These are phyloP conservation scores for Tenthredo distinguenda DNA, from an alignment of 2,888 invertebrate species.

Conservation along the genomic window DNA sequence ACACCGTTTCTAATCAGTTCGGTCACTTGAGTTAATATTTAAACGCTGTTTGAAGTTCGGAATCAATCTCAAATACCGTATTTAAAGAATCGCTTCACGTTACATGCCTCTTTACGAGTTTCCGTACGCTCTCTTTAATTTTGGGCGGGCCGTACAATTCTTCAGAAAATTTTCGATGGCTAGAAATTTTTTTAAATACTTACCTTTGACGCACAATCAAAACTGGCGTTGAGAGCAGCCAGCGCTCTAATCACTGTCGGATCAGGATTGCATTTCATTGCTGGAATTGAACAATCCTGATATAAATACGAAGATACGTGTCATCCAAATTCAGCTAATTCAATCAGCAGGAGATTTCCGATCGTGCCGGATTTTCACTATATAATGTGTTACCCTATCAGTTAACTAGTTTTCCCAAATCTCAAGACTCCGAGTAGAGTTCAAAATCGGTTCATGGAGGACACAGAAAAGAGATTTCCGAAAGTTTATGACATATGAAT, in stretches of 20 bases:
- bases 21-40: not conserved
- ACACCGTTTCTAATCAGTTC: not conserved
- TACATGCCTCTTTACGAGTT: not conserved
- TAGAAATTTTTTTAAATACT: not conserved
- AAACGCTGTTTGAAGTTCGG: not conserved
- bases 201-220: constrained; percentile 83
- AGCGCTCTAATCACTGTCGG: constrained; percentile 76
- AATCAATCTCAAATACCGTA: too few species aligned
- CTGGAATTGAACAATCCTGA: constrained; percentile 68
- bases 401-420: not conserved
- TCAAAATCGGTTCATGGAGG: not conserved
- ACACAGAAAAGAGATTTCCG: not conserved
- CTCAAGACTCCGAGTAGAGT: not conserved
- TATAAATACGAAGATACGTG: not conserved
- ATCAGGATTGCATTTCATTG: constrained; percentile 84
- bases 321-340: not conserved
- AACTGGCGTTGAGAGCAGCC: constrained; percentile 81
- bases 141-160: not conserved
- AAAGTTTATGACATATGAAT: not conserved
- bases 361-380: not conserved
- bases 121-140: not conserved
- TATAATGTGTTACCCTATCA: not conserved
- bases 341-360: not conserved
- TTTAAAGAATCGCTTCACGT: not conserved
- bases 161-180: not conserved